These are phyloP conservation scores for Propithecus coquereli DNA, from an alignment of 2,113 vertebrate genomes.

Conservation along the genomic window DNA sequence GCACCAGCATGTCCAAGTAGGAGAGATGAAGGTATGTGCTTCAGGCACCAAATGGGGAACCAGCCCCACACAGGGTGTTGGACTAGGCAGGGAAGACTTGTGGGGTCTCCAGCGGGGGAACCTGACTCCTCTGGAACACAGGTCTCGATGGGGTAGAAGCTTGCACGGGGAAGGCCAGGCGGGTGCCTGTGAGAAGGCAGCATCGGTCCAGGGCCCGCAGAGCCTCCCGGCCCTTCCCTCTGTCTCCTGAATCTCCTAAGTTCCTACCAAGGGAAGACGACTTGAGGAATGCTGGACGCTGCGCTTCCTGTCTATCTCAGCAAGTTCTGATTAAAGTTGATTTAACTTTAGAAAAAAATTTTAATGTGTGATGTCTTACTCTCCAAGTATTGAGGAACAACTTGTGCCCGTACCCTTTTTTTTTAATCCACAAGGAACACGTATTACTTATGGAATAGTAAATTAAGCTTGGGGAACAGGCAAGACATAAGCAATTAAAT, in stretches of 20 bases:
- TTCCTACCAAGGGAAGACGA: background rate
- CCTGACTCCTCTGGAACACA: background rate
- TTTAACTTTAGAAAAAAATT: constrained; percentile 10
- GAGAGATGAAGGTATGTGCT: background rate
- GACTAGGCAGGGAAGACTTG: fast-evolving
- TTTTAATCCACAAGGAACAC: constrained; percentile 44
- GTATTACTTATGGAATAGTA: constrained; percentile 58
- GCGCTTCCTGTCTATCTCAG: background rate
- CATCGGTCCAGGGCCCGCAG: background rate
- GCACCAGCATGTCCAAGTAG: background rate
- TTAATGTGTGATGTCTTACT: constrained; percentile 12
- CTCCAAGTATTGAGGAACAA: constrained; percentile 50
- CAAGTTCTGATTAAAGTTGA: background rate
- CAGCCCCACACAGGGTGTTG: background rate
- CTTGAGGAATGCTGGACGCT: background rate
- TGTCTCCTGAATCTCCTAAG: too few relatives aligned
- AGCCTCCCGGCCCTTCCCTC: background rate
- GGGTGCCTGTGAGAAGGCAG: background rate
- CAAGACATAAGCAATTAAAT: constrained; percentile 59
- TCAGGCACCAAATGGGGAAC: background rate
- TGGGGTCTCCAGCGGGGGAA: background rate
- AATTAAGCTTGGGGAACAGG: constrained; percentile 52
- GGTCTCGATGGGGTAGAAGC: background rate
- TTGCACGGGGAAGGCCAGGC: fast-evolving
- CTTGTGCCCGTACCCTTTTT: constrained; percentile 53